Percentiles rank a stretch among this genome's conserved stretches.
These are phyloP conservation scores for Scolopax bukidnonensis DNA, from an alignment of 2,797 vertebrate genomes.

Conservation along the genomic window DNA sequence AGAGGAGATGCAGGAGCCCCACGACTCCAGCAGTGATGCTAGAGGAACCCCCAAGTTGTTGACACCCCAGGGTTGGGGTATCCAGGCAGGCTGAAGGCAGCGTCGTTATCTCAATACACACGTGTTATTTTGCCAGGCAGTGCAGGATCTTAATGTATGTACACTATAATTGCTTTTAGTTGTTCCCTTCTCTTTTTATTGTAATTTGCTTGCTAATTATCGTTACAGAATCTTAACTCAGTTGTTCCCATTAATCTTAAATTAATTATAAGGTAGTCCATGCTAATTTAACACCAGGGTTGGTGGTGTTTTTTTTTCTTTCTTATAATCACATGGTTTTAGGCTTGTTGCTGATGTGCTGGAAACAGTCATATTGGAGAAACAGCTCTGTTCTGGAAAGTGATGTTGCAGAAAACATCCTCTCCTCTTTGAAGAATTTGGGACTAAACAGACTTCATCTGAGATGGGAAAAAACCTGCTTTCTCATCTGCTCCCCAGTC, in stretches of 20 bases:
- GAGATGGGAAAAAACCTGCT: neutral
- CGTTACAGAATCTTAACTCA: slow-evolving; percentile 39
- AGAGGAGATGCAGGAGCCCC: neutral
- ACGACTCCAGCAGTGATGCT: neutral
- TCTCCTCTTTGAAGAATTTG: neutral
- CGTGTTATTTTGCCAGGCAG: slow-evolving; percentile 47
- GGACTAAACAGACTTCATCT: neutral
- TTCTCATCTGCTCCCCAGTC: neutral
- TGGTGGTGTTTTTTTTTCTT: neutral
- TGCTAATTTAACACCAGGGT: slow-evolving; percentile 25
- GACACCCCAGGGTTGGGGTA: neutral
- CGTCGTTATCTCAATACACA: neutral
- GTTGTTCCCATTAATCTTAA: slow-evolving; percentile 61
- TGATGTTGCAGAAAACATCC: neutral
- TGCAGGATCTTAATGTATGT: slow-evolving; percentile 30
- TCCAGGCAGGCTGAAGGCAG: neutral
- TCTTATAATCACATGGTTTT: slow-evolving; percentile 28
- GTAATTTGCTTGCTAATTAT: slow-evolving; percentile 67
- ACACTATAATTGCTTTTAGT: slow-evolving; percentile 65
- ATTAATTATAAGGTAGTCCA: slow-evolving; percentile 57
- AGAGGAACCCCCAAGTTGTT: neutral
- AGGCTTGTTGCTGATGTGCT: neutral
- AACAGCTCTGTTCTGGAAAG: neutral
- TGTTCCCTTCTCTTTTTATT: slow-evolving; percentile 45
- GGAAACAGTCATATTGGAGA: neutral